Evolutionary conservation across 1,140 invertebrate genomes (phyloP).

Genomic region (Drosophila eugracilis): DNA sequence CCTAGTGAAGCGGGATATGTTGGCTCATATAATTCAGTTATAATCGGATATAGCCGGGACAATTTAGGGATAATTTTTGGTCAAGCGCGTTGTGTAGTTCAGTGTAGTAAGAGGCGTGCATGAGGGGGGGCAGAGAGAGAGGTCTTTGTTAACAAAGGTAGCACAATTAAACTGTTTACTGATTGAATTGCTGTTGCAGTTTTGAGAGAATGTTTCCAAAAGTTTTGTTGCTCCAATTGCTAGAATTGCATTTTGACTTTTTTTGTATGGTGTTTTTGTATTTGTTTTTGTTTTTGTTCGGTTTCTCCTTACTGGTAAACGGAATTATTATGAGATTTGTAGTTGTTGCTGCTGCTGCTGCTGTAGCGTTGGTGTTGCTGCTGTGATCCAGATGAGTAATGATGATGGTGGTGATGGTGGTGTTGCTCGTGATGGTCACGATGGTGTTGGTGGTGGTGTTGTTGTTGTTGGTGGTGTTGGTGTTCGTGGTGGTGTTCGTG

Average conservation of each 20-base stretch:
- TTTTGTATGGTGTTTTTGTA: too few species aligned
- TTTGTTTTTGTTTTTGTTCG: too few species aligned
- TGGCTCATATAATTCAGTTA: constrained; percentile 53
- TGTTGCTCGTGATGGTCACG: constrained; percentile 6
- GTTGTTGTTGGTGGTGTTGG: constrained; percentile 29
- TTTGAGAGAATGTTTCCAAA: constrained; percentile 72
- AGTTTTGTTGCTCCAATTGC: constrained; percentile 48
- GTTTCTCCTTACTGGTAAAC: constrained; percentile 80
- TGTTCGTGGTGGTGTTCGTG: constrained; percentile 19
- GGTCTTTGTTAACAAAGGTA: constrained; percentile 47
- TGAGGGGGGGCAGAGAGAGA: constrained; percentile 33
- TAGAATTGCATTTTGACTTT: constrained; percentile 37
- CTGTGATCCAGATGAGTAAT: constrained; percentile 57
- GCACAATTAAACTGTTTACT: constrained; percentile 83
- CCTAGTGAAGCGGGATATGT: constrained; percentile 16
- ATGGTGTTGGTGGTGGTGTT: constrained; percentile 31
- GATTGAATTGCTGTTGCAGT: constrained; percentile 63
- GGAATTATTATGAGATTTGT: constrained; percentile 84
- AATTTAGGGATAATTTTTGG: constrained; percentile 36
- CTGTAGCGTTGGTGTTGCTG: constrained; percentile 71
- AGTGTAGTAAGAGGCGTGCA: constrained; percentile 65
- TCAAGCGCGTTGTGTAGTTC: constrained; percentile 50
- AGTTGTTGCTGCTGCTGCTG: constrained; percentile 71
- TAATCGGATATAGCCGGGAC: constrained; percentile 14
- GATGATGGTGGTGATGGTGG: constrained; percentile 41